These are phyloP conservation scores for Phainopepla nitens DNA, from an alignment of 2,113 vertebrate genomes.

Conservation along the genomic window DNA sequence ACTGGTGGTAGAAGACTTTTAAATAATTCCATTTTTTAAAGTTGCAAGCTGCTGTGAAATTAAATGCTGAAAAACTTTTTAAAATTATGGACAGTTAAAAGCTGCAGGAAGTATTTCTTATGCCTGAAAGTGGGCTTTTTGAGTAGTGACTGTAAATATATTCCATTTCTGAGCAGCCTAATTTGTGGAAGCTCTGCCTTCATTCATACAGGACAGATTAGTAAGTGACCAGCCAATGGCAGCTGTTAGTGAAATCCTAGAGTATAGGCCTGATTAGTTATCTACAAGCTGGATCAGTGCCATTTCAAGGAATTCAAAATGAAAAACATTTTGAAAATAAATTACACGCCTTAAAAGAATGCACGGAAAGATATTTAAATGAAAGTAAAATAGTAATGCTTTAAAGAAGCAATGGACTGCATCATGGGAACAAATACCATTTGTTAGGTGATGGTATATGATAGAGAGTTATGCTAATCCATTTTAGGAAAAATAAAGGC, in stretches of 20 bases:
- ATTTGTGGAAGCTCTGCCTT: not conserved
- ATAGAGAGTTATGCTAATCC: not conserved
- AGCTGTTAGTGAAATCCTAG: not conserved
- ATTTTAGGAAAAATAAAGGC: not conserved
- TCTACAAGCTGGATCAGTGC: not conserved
- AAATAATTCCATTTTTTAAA: not conserved
- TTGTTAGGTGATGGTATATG: not conserved
- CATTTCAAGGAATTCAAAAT: slow-evolving; percentile 1
- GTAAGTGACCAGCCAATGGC: not conserved
- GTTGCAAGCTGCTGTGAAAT: not conserved
- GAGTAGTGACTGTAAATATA: not conserved
- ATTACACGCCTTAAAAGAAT: not conserved
- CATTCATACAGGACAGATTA: not conserved
- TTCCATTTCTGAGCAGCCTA: not conserved
- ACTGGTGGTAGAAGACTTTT: not conserved
- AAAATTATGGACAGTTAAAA: not conserved
- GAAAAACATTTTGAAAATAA: not conserved
- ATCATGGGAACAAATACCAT: not conserved
- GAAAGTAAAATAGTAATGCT: not conserved
- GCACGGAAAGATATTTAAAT: not conserved
- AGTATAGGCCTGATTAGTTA: not conserved
- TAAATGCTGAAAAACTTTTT: not conserved
- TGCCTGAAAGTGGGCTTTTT: not conserved
- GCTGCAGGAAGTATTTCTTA: not conserved
- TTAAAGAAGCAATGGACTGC: not conserved